Evolutionary conservation across 2,797 vertebrate species (phyloP), one percentile per base, ranked within the genome.

Genomic region (Vespertilio murinus): DNA sequence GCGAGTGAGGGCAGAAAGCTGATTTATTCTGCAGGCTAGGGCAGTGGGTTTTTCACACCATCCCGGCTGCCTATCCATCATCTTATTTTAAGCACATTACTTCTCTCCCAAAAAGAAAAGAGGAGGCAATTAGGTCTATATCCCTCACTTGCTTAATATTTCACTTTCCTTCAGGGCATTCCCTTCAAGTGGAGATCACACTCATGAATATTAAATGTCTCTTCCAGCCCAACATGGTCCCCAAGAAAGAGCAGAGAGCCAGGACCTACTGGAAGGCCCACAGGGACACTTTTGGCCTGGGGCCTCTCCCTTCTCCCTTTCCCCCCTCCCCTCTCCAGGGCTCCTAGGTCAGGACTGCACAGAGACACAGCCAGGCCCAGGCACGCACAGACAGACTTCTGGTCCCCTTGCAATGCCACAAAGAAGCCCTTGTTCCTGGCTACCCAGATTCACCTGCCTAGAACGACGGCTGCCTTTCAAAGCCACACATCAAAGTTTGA

Each of bases 41-140:
- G 45, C 65, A 30, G 10, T 25, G 95, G 89, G 47, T 33, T 56
- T 93, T 81, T 73, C 95, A 74, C 64, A 64, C 42, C 20, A 28
- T 38, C 73, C 78, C 20, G 59, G 91, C 91, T 92, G 93, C 91
- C 91, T 98, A 98, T 97, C 96, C 96, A 98, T 98, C 98, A 98
- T 97, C 97, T 98, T 98, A 98, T 98, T 98, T 98, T 98, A 98
- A 98, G 97, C 94, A 97, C 94, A 98, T 97, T 98, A 97, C 96
- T 94, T 47, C 96, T 97, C 97, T 96, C 97, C 97, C 94, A 96
- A 95, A 98, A 94, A 97, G 94, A 95, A 95, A 96, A 85, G 83
- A 95, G 97, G 97, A 97, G 98, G 97, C 98, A 98, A 98, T 98
- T 98, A 98, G 96, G 94, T 97, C 98, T 98, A 94, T 97, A 97